Evolutionary conservation across 2,797 vertebrate species (phyloP), one percentile per base, ranked within the genome.

Genomic region (Labeo calbasu): DNA sequence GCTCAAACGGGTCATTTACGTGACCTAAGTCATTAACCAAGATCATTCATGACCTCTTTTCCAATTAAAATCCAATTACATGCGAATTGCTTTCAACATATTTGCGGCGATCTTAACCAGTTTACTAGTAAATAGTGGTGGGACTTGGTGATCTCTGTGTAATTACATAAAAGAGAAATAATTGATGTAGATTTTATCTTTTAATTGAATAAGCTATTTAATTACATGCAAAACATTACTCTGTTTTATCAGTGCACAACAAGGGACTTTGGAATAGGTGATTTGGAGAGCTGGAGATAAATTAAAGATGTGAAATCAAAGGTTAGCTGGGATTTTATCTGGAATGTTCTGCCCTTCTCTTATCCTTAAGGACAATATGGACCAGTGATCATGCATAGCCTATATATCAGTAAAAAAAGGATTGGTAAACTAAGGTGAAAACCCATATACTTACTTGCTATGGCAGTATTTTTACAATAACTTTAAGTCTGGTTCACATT

Each of bases 21-120:
- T 73, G 55, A 73, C 55, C 57, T 50, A 23, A 78, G 40, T 13
- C 53, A 84, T 84, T 84, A 61, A 71, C 75, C 75, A 19, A 84
- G 53, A 84, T 70, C 75, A 78, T 70, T 78, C 19, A 53, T 70
- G 53, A 77, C 51, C 73, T 83, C 36, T 83, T 77, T 77, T 84
- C 50, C 63, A 84, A 77, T 77, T 84, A 77, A 77, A 59, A 77
- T 57, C 65, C 75, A 70, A 84, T 84, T 84, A 84, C 36, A 77
- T 32, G 51, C 50, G 65, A 77, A 84, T 48, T 36, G 63, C 36
- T 83, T 77, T 69, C 5, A 66, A 23, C 59, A 66, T 75, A 48
- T 32, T 75, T 73, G 23, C 10, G 21, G 7, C 71, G 68, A 72
- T 71, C 32, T 81, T 21, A 50, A 70, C 43, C 28, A 23, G 80